Evolutionary conservation across 2,888 invertebrate species (phyloP), one percentile per base, ranked within the genome.

Genomic region (Torymus auratus): DNA sequence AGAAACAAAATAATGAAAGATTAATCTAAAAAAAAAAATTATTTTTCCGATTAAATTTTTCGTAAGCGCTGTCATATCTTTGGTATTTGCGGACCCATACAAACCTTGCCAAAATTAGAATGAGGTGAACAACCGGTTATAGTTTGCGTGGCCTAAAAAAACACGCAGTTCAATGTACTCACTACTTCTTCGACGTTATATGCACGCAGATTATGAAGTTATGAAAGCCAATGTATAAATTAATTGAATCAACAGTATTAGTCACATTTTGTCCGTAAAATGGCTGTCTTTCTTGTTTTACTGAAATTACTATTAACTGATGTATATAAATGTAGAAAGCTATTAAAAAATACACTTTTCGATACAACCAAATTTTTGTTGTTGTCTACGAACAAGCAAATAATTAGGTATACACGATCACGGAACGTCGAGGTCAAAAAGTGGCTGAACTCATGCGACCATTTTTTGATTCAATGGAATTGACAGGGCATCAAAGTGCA

Each of bases 41-140:
- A 23, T 72, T 68, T 61, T 76, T 76, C 75, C 75, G 68, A 28
- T 76, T 17, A 28, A 53, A 14, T 76, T 61, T 71, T 75, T 58
- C 58, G 23, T 60, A 60, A 75, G 74, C 13, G 13, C 7, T 53
- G 53, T 76, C 60, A 61, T 62, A 60, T 53, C 75, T 76, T 53
- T 68, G 53, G 61, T 61, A 68, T 76, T 53, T 14, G 53, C 17
- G 60, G 53, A 68, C 55, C 53, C 23, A 17, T 61, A 17, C 68
- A 60, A 50, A 1, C 2, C 11, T 5, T 14, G 17, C 41, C 11
- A 73, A 68, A 76, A 76, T 76, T 76, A 68, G 68, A 76, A 76
- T 23, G 75, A 76, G 75, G 75, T 60, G 52, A 76, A 76, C 41
- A 68, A 76, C 58, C 75, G 20, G 13, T 53, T 60, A 55, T 28